Conservation (phyloP, 1,140 invertebrate species). For the Aphidius gifuensis region DNA sequence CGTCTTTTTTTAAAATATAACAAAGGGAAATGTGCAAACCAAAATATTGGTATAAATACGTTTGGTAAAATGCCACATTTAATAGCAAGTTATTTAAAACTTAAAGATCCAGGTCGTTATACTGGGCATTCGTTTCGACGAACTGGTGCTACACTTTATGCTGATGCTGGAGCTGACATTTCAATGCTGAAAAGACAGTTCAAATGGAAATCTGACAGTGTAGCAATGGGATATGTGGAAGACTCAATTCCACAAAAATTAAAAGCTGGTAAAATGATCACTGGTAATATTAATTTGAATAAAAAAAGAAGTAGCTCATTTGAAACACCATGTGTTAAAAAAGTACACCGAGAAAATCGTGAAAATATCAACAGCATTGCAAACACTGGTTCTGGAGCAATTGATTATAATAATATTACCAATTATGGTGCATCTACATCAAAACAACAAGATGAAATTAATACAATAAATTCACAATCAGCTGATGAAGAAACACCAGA, state of each 20-base stretch:
- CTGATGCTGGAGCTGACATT: constrained; percentile 7
- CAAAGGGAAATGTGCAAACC: constrained; percentile 6
- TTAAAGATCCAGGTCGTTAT: neutral
- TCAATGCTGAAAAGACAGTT: constrained; percentile 4
- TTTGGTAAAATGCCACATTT: constrained; percentile 3
- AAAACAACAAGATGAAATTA: too few species aligned
- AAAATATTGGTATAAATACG: constrained; percentile 11
- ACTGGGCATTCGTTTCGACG: constrained; percentile 14
- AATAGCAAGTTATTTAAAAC: constrained; percentile 1
- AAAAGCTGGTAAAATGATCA: too few species aligned
- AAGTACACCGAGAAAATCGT: too few species aligned
- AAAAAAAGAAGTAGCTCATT: too few species aligned
- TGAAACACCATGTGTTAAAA: too few species aligned
- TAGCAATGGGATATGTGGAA: constrained; percentile 15
- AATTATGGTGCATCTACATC: too few species aligned
- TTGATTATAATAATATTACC: too few species aligned
- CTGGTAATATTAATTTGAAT: too few species aligned
- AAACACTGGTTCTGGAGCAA: too few species aligned
- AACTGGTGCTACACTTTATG: constrained; percentile 5
- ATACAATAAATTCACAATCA: too few species aligned
- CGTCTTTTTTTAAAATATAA: constrained; percentile 9
- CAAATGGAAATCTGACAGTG: neutral
- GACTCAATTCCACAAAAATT: neutral
- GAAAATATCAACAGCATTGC: too few species aligned
- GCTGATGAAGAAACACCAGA: too few species aligned